Evolutionary conservation across 2,113 vertebrate species (phyloP).

Genomic region (Rhizomys pruinosus): DNA sequence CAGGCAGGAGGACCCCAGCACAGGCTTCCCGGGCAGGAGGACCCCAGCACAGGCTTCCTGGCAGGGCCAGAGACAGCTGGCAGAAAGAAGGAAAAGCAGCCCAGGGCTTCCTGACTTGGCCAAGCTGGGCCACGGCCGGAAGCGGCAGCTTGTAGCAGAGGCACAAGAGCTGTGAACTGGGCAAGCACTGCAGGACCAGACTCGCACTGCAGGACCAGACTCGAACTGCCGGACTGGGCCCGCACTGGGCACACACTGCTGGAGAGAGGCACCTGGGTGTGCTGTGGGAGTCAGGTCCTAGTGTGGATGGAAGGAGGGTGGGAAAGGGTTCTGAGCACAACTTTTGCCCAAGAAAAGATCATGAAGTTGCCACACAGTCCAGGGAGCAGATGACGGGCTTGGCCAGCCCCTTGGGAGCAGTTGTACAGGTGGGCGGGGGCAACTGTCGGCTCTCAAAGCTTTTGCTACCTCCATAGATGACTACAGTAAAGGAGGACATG

Average conservation of each 20-base stretch:
- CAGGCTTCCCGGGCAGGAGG: no score
- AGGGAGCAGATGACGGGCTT: neutral
- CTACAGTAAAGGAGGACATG: neutral
- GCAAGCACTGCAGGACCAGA: rapidly evolving
- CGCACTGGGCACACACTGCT: no score
- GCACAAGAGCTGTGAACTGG: neutral
- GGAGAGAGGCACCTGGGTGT: neutral
- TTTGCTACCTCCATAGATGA: neutral
- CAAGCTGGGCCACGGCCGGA: neutral
- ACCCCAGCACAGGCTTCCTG: neutral
- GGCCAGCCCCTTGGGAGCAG: neutral
- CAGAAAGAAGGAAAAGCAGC: neutral
- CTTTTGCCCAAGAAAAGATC: neutral
- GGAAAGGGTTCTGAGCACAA: neutral
- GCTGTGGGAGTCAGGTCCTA: neutral
- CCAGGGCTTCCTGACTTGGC: neutral
- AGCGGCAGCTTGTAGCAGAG: neutral
- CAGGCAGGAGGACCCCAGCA: no score
- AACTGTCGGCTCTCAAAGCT: neutral
- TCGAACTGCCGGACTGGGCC: no score
- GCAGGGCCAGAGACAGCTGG: neutral
- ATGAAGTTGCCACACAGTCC: neutral
- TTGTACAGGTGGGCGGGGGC: rapidly evolving
- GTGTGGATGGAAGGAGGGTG: neutral
- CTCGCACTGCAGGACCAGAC: no score